Evolutionary conservation across 2,888 invertebrate genomes (phyloP).

Genomic region (Ectemnius lituratus): DNA sequence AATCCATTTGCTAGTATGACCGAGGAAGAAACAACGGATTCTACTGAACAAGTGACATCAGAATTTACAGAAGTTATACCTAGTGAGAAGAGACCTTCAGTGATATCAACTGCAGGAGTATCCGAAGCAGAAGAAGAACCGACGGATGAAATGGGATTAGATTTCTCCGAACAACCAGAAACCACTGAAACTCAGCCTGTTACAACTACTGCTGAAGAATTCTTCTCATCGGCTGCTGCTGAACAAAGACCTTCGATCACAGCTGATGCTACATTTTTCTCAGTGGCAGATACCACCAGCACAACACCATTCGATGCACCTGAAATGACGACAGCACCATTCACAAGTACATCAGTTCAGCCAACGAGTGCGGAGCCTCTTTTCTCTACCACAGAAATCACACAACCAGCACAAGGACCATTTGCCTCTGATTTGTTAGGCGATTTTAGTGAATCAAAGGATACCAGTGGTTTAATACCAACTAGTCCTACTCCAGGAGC

Average conservation of each 20-base stretch:
- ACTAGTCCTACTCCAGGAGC: constrained; percentile 65
- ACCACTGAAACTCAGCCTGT: neutral
- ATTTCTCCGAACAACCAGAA: constrained; percentile 30
- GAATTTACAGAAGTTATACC: constrained; percentile 47
- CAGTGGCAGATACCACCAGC: constrained; percentile 50
- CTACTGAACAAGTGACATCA: constrained; percentile 35
- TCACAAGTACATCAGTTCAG: constrained; percentile 39
- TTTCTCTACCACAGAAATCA: constrained; percentile 41
- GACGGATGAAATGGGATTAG: constrained; percentile 23
- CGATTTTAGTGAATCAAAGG: constrained; percentile 43
- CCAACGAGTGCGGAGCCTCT: constrained; percentile 49
- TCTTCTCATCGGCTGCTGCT: constrained; percentile 76
- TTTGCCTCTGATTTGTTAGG: constrained; percentile 57
- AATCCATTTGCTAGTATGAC: constrained; percentile 65
- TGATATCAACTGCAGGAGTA: constrained; percentile 37
- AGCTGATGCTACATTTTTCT: constrained; percentile 55
- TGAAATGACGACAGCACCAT: constrained; percentile 32
- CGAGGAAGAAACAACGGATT: constrained; percentile 31
- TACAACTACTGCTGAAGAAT: constrained; percentile 72
- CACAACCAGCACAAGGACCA: constrained; percentile 2
- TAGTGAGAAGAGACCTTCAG: constrained; percentile 61
- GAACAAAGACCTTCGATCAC: constrained; percentile 59
- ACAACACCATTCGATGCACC: constrained; percentile 27
- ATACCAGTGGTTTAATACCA: constrained; percentile 45
- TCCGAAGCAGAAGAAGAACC: constrained; percentile 25